phyloP scores from a whole-genome alignment of 2,888 invertebrate genomes.

The Oxyscelio sp. region DNA sequence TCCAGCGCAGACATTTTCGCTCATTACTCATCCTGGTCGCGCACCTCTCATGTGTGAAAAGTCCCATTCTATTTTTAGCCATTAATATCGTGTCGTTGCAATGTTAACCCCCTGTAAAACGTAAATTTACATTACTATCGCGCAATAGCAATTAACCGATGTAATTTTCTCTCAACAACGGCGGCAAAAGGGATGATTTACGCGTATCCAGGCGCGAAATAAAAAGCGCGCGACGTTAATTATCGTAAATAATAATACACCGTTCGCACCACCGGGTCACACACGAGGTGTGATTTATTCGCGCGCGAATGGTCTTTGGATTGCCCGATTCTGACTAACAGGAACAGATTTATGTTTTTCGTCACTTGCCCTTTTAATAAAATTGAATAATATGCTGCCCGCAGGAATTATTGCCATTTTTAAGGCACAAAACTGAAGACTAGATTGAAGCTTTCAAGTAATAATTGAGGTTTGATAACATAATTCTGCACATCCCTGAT shows the following conservation, averaged over 20 bases:
- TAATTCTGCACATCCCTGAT: too few species aligned
- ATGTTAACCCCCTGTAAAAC: conserved; percentile 57
- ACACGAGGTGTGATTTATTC: conserved; percentile 65
- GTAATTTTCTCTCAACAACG: conserved; percentile 64
- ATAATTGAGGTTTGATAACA: too few species aligned
- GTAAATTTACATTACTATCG: conserved; percentile 64
- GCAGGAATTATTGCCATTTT: too few species aligned
- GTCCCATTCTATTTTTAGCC: not conserved
- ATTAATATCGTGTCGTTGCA: conserved; percentile 39
- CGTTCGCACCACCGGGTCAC: conserved; percentile 64
- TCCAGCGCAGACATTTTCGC: not conserved
- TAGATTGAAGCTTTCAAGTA: too few species aligned
- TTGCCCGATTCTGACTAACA: conserved; percentile 40
- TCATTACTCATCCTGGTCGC: not conserved
- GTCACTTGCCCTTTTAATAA: conserved; percentile 32
- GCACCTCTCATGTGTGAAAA: not conserved
- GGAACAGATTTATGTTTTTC: conserved; percentile 42
- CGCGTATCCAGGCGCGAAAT: conserved; percentile 47
- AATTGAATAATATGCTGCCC: conserved; percentile 14
- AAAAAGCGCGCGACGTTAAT: conserved; percentile 65
- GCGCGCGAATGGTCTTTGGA: conserved; percentile 29
- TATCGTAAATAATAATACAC: conserved; percentile 68
- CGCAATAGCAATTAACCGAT: conserved; percentile 55
- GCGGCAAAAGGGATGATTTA: conserved; percentile 71
- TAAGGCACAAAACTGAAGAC: too few species aligned